Conservation (phyloP, 2,797 vertebrate genomes). For the Pantherophis vulpinus region DNA sequence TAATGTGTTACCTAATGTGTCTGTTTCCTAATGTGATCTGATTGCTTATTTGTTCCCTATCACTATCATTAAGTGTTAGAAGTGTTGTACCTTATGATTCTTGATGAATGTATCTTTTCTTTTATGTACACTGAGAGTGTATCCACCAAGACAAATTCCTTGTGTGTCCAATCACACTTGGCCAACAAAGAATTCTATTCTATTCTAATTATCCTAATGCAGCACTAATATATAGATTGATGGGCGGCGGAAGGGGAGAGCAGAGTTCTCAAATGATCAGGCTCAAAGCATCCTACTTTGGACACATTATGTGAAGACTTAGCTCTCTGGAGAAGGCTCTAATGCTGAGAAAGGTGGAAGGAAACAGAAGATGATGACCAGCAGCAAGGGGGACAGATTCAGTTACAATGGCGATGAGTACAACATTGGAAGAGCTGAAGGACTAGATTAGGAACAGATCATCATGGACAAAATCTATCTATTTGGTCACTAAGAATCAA, state of each 20-base stretch:
- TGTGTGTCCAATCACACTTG: too few relatives aligned
- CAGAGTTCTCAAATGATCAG: background rate
- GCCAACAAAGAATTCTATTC: too few relatives aligned
- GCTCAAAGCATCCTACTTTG: background rate
- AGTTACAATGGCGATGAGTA: background rate
- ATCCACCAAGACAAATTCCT: too few relatives aligned
- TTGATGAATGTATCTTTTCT: too few relatives aligned
- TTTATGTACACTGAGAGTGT: too few relatives aligned
- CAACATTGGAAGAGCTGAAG: background rate
- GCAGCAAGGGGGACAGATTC: background rate
- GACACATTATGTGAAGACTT: background rate
- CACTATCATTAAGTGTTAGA: too few relatives aligned
- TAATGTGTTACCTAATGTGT: background rate
- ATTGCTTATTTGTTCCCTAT: too few relatives aligned
- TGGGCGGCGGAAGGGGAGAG: accelerated
- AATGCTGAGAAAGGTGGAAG: background rate
- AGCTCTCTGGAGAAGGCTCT: background rate
- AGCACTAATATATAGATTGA: background rate
- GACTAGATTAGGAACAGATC: background rate
- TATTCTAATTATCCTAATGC: background rate
- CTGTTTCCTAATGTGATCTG: too few relatives aligned
- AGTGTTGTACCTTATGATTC: too few relatives aligned
- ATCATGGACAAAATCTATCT: background rate
- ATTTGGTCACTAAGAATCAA: background rate
- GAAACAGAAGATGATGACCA: background rate